Evolutionary conservation across 92 coral and sea anemone genomes (phyloP), one percentile per base, ranked within the genome.

Genomic region (Diadumene lineata): DNA sequence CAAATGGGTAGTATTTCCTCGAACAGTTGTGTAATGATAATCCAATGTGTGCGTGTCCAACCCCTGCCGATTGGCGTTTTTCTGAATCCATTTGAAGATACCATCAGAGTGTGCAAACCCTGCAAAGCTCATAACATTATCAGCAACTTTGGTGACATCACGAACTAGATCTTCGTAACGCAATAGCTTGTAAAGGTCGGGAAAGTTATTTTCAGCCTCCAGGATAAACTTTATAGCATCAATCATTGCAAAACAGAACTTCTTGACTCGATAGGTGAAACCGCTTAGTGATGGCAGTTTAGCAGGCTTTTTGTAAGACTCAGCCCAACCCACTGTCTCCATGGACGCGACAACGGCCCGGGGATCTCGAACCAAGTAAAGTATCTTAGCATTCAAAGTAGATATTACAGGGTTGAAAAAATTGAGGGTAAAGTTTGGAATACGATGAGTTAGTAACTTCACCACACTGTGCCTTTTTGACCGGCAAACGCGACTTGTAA

Each of bases 331-430:
- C 1, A 93, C 89, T 6, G 88, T 85, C 48, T 75, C 79, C 73
- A 92, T 73, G 8, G 98, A 93, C 1, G 91, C 86, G 7, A 92
- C 74, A 0, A 91, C 81, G 1, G 98, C 97, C 18, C 98, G 74
- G 0, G 98, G 98, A 30, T 94, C 98, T 63, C 98, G 98, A 64
- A 86, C 74, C 56, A 94, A 77, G n/a, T 94, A 92, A 44, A 94
- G 50, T 64, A 94, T 76, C 72, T 84, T 91, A 16, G 91, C 61
- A 34, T 38, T 46, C 53, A 69, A 30, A 25, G 62, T 69, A 13
- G 58, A 61, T 15, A 72, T 53, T 30, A 76, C 26, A 34, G 72
- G 62, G 18, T 73, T 72, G 15, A 85, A 77, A 16, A 70, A 56
- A 21, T 66, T 65, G 1, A 85, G 80, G 7, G 68, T 78, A 24